Base-by-base conservation (phyloP, 2,888 invertebrate genomes). In the Lacanobia wlatinum region DNA sequence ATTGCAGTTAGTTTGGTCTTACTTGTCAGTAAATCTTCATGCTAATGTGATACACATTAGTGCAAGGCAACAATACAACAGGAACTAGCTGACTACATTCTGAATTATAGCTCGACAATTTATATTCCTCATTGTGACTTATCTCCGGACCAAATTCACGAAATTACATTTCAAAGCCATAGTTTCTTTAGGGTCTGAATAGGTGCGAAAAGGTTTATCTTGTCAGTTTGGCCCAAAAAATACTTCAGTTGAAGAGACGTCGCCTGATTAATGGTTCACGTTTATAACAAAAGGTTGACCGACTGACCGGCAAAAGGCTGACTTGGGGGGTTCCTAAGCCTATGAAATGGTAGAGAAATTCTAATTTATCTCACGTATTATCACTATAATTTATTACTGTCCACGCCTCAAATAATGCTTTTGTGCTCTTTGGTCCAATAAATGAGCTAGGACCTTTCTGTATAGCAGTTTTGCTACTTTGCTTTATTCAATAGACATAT, bases 141-240 rank as follows among this genome's bases (percentile, higher is more conserved):
- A 68, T 64, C 48, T 69, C 52, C 23, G 46, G 16, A 53, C 67
- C 43, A 63, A 75, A 78, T 65, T 55, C 64, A 70, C 76, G 21
- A 80, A 78, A 73, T 80, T 63, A 71, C 70, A 69, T 79, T 81
- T 78, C 66, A 70, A 80, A 79, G 65, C 65, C 66, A 79, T 70
- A 82, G 82, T 78, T 86, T 88, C 83, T 85, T 86, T 80, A 85
- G 80, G 84, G 67, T 73, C 80, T 87, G 85, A 86, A 88, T 88
- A 89, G 87, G 88, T 89, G 86, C 56, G 84, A 89, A 88, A 89
- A 89, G 87, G 89, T 89, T 89, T 89, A 88, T 88, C 89, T 88
- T 88, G 86, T 87, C 88, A 87, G 85, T 77, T 76, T 85, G 84
- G 73, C 87, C 87, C 82, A 87, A 89, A 90, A 89, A 89, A 87